These are phyloP conservation scores for Caenorhabditis remanei DNA, from an alignment of 1,140 invertebrate species.

Conservation along the genomic window DNA sequence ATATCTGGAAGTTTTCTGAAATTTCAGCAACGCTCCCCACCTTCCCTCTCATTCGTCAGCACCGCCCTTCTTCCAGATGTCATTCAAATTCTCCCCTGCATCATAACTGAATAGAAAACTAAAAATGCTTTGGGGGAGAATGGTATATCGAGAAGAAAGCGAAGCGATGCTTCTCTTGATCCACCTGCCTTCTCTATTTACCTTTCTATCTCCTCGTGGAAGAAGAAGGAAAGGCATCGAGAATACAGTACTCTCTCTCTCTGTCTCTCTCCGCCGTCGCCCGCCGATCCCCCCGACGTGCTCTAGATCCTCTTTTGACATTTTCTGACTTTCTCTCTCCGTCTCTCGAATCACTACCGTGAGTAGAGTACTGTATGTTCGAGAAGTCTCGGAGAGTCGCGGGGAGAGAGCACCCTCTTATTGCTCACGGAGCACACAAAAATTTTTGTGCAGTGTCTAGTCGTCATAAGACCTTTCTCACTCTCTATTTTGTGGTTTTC, in stretches of 20 bases:
- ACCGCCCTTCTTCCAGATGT: background rate
- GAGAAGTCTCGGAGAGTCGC: background rate
- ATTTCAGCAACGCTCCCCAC: background rate
- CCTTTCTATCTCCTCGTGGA: background rate
- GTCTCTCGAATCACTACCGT: too few species aligned
- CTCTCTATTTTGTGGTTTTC: background rate
- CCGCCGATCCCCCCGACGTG: background rate
- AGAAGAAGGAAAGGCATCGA: background rate
- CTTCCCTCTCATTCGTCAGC: background rate
- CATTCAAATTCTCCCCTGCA: background rate
- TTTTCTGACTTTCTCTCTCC: conserved; percentile 19
- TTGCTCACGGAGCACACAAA: background rate
- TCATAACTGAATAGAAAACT: background rate
- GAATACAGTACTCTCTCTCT: conserved; percentile 10
- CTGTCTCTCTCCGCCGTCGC: conserved; percentile 1
- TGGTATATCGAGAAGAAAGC: background rate
- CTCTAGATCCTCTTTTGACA: conserved; percentile 43
- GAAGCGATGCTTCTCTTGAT: conserved; percentile 40
- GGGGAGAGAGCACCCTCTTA: background rate
- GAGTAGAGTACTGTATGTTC: conserved; percentile 1
- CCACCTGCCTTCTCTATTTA: conserved; percentile 41
- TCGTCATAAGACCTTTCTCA: background rate
- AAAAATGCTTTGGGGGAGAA: background rate
- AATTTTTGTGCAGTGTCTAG: background rate
- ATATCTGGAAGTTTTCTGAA: background rate